Conservation (phyloP, 2,888 invertebrate species). For the Papilio protenor region DNA sequence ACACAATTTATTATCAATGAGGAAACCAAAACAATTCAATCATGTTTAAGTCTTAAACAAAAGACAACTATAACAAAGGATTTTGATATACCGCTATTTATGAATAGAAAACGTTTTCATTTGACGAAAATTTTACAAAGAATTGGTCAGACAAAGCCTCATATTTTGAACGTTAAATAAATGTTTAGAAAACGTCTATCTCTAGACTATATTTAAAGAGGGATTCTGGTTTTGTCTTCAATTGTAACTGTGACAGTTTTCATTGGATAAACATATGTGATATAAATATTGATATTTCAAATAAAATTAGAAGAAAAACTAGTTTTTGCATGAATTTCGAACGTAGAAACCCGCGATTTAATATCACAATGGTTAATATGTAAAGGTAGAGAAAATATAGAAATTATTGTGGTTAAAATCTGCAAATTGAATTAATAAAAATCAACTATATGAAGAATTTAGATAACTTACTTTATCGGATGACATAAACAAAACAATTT, state of each 20-base stretch:
- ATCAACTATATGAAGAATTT: too few species aligned
- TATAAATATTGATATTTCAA: too few species aligned
- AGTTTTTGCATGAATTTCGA: too few species aligned
- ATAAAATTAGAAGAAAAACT: too few species aligned
- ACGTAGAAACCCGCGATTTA: too few species aligned
- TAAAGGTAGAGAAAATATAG: too few species aligned
- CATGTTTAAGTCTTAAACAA: constrained; percentile 52
- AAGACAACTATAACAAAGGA: constrained; percentile 44
- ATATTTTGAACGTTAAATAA: constrained; percentile 19
- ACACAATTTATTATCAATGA: constrained; percentile 39
- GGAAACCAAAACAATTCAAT: constrained; percentile 49
- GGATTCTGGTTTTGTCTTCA: constrained; percentile 26
- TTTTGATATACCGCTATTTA: constrained; percentile 23
- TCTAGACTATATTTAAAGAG: neutral
- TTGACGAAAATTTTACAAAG: constrained; percentile 32
- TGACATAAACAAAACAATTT: too few species aligned
- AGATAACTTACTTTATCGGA: too few species aligned
- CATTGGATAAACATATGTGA: neutral
- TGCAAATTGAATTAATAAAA: too few species aligned
- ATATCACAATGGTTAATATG: too few species aligned
- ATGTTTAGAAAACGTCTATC: constrained; percentile 28
- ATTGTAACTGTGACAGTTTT: constrained; percentile 23
- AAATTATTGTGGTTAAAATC: too few species aligned
- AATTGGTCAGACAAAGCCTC: constrained; percentile 33
- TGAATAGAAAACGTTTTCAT: constrained; percentile 24